phyloP scores from a whole-genome alignment of 2,797 vertebrate genomes.

The Halcyon leucocephala region DNA sequence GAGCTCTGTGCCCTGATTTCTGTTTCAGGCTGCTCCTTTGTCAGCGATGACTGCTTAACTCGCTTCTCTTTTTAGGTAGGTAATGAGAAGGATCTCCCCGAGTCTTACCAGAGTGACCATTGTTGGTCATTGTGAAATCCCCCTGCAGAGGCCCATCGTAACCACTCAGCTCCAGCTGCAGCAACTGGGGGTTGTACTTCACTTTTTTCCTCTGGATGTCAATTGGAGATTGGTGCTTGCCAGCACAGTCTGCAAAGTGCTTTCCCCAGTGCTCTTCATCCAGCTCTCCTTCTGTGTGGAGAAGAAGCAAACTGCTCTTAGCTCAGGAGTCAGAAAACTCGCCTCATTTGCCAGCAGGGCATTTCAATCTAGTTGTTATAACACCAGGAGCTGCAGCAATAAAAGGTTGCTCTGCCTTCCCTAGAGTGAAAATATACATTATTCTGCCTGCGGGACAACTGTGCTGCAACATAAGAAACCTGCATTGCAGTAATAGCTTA shows the following conservation, averaged over 20 bases:
- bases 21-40: not conserved
- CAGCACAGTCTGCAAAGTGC: conserved; percentile 82
- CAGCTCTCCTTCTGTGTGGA: conserved; percentile 80
- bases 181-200: conserved; percentile 77
- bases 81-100: not conserved
- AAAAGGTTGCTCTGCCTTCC: not conserved
- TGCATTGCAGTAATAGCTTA: not conserved
- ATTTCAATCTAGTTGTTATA: not conserved
- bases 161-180: conserved; percentile 80
- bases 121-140: conserved; percentile 86
- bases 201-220: conserved; percentile 85
- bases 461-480: not conserved
- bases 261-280: conserved; percentile 87
- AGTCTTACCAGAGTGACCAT: conserved; percentile 88
- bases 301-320: not conserved
- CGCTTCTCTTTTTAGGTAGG: not conserved
- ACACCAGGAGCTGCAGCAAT: not conserved
- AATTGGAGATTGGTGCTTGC: conserved; percentile 88
- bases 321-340: not conserved
- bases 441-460: not conserved
- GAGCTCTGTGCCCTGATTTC: not conserved
- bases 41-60: not conserved
- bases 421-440: not conserved
- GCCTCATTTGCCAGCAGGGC: not conserved
- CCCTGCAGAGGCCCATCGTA: conserved; percentile 75